Percentiles rank a stretch among this genome's conserved stretches.
Evolutionary conservation across 2,113 vertebrate genomes (phyloP).

Genomic region (Scytalopus superciliaris): DNA sequence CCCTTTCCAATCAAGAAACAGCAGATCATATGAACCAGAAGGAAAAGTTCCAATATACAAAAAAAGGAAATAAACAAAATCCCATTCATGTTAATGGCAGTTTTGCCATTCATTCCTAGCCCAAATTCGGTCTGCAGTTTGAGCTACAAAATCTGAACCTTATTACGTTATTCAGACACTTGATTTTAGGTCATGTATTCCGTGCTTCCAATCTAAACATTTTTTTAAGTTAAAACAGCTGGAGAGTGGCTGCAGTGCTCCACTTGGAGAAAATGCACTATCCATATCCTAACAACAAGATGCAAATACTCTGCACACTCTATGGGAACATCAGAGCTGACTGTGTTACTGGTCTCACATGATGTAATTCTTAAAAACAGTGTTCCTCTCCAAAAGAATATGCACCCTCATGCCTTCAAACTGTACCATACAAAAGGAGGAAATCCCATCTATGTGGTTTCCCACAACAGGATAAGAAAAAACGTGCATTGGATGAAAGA

Average conservation of each 20-base stretch:
- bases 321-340: not conserved
- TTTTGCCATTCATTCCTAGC: not conserved
- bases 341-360: not conserved
- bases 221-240: not conserved
- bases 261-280: not conserved
- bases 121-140: not conserved
- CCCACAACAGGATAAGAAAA: not conserved
- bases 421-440: not conserved
- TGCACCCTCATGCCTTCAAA: not conserved
- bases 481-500: not conserved
- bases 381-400: not conserved
- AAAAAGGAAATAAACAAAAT: fast-evolving
- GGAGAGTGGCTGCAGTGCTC: not conserved
- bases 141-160: not conserved
- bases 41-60: not conserved
- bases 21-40: not conserved
- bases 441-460: not conserved
- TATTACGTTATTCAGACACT: not conserved
- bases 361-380: not conserved
- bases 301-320: not conserved
- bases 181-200: not conserved
- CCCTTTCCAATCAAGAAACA: not conserved
- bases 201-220: not conserved
- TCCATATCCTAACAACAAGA: not conserved
- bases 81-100: not conserved